phyloP scores from a whole-genome alignment of 2,113 vertebrate genomes.

The Epinephelus fuscoguttatus region DNA sequence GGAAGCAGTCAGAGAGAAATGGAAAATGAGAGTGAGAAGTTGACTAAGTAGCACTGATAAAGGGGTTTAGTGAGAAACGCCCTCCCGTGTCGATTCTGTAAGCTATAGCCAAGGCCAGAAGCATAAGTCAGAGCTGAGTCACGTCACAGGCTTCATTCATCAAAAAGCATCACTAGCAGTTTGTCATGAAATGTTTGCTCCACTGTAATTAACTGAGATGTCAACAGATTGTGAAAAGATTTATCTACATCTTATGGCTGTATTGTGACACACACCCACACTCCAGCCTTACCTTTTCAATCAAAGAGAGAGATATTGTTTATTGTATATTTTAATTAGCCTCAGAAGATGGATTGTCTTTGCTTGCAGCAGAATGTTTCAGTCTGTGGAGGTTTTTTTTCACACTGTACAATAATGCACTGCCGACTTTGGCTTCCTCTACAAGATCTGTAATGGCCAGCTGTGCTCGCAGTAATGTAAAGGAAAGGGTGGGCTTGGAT shows the following conservation, averaged over 20 bases:
- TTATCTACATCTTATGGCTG: conserved; percentile 21
- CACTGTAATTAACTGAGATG: conserved; percentile 45
- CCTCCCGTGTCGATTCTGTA: conserved; percentile 1
- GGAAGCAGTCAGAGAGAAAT: neutral
- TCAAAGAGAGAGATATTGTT: neutral
- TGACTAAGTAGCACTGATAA: conserved; percentile 15
- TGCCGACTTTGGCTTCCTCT: neutral
- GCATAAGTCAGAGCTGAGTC: conserved; percentile 40
- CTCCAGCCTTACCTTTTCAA: neutral
- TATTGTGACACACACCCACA: neutral
- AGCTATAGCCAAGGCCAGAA: conserved; percentile 12
- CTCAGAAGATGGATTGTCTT: neutral
- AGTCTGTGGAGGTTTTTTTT: neutral
- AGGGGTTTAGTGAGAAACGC: conserved; percentile 18
- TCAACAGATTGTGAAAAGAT: conserved; percentile 38
- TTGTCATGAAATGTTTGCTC: conserved; percentile 40
- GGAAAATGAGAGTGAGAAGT: conserved; percentile 27
- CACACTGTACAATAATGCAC: neutral
- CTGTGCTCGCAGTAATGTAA: neutral
- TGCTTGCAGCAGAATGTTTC: neutral
- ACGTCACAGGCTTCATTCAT: conserved; percentile 55
- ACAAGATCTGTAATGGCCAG: neutral
- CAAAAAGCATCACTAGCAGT: conserved; percentile 29
- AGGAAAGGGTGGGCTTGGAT: neutral
- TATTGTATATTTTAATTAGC: neutral